Base-by-base conservation (phyloP, 2,888 invertebrate genomes). In the Hermodice carunculata region DNA sequence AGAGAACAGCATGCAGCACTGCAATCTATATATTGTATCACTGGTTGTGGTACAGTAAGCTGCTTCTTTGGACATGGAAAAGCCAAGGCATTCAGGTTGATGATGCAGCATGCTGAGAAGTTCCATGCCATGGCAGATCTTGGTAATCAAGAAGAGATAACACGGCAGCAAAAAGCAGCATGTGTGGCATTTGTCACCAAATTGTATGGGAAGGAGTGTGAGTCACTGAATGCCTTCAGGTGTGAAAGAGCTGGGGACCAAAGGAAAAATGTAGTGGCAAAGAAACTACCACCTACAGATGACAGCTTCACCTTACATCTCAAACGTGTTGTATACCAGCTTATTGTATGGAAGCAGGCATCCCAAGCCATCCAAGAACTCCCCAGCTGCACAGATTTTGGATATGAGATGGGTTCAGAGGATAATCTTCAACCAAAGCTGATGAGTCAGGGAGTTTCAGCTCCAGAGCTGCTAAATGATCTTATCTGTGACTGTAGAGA, bases 21-120 rank as follows among this genome's bases (percentile, higher is more conserved):
- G 44, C 22, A 22, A 44, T 24, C 44, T 4, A 17, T 44, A 17
- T 44, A 44, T 24, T 44, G 44, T 17, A 44, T 44, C 5, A 44
- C 6, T 44, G 44, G 44, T 44, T 44, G 44, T 44, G 44, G 22
- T 17, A 8, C 44, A 22, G n/a, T 44, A 4, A 44, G 44, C 44
- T 44, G 19, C 44, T 44, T 44, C n/a, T 24, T 22, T 44, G 44
- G 44, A 44, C 44, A 44, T 44, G 44, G 44, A 44, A 44, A 44
- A 44, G 44, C 6, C n/a, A 44, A n/a, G 6, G 44, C 44, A 6
- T 44, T 22, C 6, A 44, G 44, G 44, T 44, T 22, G n/a, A n/a
- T n/a, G n/a, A n/a, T n/a, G n/a, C n/a, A n/a, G n/a, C n/a, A n/a
- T n/a, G n/a, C n/a, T n/a, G n/a, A n/a, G n/a, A n/a, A n/a, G n/a